These are phyloP conservation scores for Hemitrygon akajei DNA, from an alignment of 2,797 vertebrate species.

Conservation along the genomic window DNA sequence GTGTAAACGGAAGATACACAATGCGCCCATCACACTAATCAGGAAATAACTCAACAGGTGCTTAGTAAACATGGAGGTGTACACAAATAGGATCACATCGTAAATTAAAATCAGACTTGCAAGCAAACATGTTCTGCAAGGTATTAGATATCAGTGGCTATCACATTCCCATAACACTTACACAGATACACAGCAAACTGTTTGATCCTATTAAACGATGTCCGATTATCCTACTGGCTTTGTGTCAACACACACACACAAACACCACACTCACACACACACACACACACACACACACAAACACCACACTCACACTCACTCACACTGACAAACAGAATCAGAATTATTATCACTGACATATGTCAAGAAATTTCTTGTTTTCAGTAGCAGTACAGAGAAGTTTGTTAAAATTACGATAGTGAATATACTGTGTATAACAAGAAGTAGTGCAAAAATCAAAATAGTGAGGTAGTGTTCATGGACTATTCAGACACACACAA, in stretches of 20 bases:
- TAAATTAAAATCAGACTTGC: constrained; percentile 23
- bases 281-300: not conserved
- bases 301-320: not conserved
- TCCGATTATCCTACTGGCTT: not conserved
- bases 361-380: too few relatives aligned
- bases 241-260: not conserved
- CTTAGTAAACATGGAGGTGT: constrained; percentile 28
- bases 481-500: too few relatives aligned
- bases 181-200: not conserved
- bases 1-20: constrained; percentile 26
- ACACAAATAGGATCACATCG: constrained; percentile 14
- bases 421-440: too few relatives aligned
- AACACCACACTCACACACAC: not conserved
- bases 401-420: too few relatives aligned
- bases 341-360: too few relatives aligned
- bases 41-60: constrained; percentile 34
- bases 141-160: constrained; percentile 22
- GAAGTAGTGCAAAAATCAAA: too few relatives aligned
- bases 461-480: too few relatives aligned
- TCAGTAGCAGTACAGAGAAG: too few relatives aligned
- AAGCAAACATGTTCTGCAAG: not conserved
- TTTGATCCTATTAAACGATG: not conserved
- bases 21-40: constrained; percentile 11
- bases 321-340: not conserved
- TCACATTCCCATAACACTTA: not conserved